Evolutionary conservation across 2,113 vertebrate genomes (phyloP), one percentile per base, ranked within the genome.

Genomic region (Hemichromis elongatus): DNA sequence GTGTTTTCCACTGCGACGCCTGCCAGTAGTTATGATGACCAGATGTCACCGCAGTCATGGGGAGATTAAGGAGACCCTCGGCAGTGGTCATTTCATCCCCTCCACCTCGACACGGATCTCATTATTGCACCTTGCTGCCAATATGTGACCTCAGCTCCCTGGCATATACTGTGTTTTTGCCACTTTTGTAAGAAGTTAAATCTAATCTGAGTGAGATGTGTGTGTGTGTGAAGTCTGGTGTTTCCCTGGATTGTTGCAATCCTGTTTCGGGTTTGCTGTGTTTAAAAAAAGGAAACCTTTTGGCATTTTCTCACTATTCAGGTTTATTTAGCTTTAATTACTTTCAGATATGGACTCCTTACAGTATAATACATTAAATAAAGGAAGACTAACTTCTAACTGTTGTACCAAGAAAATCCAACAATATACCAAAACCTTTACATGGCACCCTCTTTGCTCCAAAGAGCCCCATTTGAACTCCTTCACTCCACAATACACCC

Each of bases 181-280:
- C 83, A 75, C 81, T 54, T 83, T 66, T 66, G 56, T 79, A 86
- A 91, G 53, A 28, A 40, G 78, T 66, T 82, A 77, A 83, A 86
- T 90, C 83, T 83, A 66, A 84, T 86, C 88, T 80, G 68, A 73
- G 6, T 68, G 77, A 79, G 53, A 47, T 77, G 88, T 90, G 63
- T 33, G 52, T 83, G 70, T 70, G 77, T 70, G 82, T 89, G 83
- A 28, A 30, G 77, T 70, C 40, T 68, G 26, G 63, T 59, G 14
- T 66, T 85, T 85, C 18, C 59, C 18, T 70, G 70, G 26, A 52
- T 57, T 77, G 30, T 66, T 6, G 6, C 84, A 77, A 81, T 86
- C 89, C 57, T 30, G 9, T 45, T 86, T 66, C 14, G 3, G 28
- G 84, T 70, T 28, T 57, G 54, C 18, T 84, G 77, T 79, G 37